Evolutionary conservation across 2,888 invertebrate genomes (phyloP).

Genomic region (Drosophila mimica): DNA sequence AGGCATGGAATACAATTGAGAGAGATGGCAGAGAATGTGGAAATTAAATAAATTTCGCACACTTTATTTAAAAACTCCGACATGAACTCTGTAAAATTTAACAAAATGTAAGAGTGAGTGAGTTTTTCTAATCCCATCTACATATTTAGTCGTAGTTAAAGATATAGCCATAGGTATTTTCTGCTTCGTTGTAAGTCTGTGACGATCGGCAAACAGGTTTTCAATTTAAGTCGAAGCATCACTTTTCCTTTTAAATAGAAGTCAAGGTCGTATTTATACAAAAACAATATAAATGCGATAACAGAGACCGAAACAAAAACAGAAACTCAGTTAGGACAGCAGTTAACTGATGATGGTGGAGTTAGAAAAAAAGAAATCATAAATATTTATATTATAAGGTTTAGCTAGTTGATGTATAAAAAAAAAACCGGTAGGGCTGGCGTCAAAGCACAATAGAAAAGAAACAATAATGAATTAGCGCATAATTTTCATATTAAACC

Average conservation of each 20-base stretch:
- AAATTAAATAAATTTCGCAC: constrained; percentile 1
- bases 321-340: constrained; percentile 8
- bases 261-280: constrained; percentile 68
- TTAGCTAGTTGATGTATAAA: constrained; percentile 38
- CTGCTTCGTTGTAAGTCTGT: constrained; percentile 9
- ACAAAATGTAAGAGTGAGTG: too few relatives aligned
- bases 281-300: constrained; percentile 33
- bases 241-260: constrained; percentile 77
- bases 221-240: constrained; percentile 42
- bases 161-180: neutral
- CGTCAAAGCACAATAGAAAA: constrained; percentile 14
- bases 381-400: constrained; percentile 65
- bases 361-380: constrained; percentile 62
- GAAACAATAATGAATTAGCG: constrained; percentile 39
- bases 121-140: neutral
- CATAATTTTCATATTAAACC: constrained; percentile 62
- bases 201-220: constrained; percentile 56
- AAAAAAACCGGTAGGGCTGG: constrained; percentile 61
- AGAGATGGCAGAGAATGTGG: too few relatives aligned
- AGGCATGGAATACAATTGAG: constrained; percentile 4
- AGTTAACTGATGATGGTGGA: constrained; percentile 15
- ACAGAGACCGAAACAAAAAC: constrained; percentile 28
- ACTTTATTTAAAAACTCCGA: neutral
- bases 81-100: neutral
- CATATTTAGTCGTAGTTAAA: neutral